phyloP scores from a whole-genome alignment of 2,797 vertebrate genomes.

The Tympanoctomys barrerae region DNA sequence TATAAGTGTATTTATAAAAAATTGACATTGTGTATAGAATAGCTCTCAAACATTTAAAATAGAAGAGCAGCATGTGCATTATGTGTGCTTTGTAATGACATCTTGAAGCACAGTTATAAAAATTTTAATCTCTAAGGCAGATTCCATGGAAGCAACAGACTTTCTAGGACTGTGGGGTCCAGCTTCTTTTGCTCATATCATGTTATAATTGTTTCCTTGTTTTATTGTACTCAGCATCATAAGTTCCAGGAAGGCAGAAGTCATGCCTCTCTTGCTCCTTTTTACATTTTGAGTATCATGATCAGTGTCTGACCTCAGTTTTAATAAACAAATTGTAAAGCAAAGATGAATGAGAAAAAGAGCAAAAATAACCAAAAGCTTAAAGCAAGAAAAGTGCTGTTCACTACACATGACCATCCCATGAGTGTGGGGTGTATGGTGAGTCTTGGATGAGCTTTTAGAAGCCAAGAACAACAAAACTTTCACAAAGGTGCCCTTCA shows the following conservation, averaged over 20 bases:
- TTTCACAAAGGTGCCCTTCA: background rate
- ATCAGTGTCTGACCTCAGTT: background rate
- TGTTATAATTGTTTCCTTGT: background rate
- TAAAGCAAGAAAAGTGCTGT: background rate
- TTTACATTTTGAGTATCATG: background rate
- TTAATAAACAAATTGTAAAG: constrained; percentile 37
- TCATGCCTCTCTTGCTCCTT: background rate
- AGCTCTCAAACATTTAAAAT: background rate
- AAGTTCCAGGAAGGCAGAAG: background rate
- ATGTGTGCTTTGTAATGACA: background rate
- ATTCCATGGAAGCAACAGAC: background rate
- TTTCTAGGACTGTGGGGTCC: background rate
- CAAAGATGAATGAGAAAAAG: background rate
- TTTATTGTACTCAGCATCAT: background rate
- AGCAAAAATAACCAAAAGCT: background rate
- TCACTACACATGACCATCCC: background rate
- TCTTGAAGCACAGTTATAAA: constrained; percentile 1
- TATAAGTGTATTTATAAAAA: background rate
- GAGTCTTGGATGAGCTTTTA: background rate
- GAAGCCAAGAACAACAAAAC: background rate
- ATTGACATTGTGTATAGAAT: background rate
- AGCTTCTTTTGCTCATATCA: background rate
- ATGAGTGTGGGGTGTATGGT: background rate
- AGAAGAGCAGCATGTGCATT: background rate
- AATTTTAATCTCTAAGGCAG: constrained; percentile 3